Percentiles rank a stretch among this genome's conserved stretches.
These are phyloP conservation scores for Synanthedon tipuliformis DNA, from an alignment of 2,888 invertebrate species.

Conservation along the genomic window DNA sequence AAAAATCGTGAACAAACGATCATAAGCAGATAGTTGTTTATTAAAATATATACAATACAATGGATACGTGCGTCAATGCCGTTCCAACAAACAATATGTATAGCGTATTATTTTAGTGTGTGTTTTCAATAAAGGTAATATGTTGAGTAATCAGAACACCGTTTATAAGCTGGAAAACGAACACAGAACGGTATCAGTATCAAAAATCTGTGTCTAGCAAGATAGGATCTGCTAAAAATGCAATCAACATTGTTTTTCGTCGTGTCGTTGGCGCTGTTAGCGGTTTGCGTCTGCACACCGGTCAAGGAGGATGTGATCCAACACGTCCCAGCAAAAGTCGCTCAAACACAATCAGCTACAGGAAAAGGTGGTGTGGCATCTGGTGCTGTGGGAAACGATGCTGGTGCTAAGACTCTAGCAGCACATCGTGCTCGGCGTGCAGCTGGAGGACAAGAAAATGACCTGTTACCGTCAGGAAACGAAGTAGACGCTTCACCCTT, in stretches of 20 bases:
- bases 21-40: slow-evolving; percentile 29
- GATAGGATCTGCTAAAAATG: slow-evolving; percentile 57
- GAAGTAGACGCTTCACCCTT: slow-evolving; percentile 48
- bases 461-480: slow-evolving; percentile 40
- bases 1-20: slow-evolving; percentile 40
- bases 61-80: slow-evolving; percentile 37
- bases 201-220: slow-evolving; percentile 29
- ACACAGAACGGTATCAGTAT: slow-evolving; percentile 2
- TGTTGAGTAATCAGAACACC: slow-evolving; percentile 35
- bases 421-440: slow-evolving; percentile 34
- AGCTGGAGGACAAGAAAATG: slow-evolving; percentile 44
- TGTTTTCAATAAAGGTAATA: slow-evolving; percentile 43
- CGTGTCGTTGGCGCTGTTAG: slow-evolving; percentile 56
- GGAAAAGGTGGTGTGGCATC: slow-evolving; percentile 47
- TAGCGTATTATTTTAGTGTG: slow-evolving; percentile 35
- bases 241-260: slow-evolving; percentile 53
- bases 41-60: slow-evolving; percentile 21
- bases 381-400: slow-evolving; percentile 56
- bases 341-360: slow-evolving; percentile 58
- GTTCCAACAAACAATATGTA: slow-evolving; percentile 33
- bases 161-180: slow-evolving; percentile 30
- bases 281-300: slow-evolving; percentile 46
- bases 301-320: slow-evolving; percentile 48
- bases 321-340: slow-evolving; percentile 50
- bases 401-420: slow-evolving; percentile 29